Percentiles rank a stretch among this genome's conserved stretches.
Conservation (phyloP, 2,888 invertebrate genomes). For the Iselma pallidipennis region DNA sequence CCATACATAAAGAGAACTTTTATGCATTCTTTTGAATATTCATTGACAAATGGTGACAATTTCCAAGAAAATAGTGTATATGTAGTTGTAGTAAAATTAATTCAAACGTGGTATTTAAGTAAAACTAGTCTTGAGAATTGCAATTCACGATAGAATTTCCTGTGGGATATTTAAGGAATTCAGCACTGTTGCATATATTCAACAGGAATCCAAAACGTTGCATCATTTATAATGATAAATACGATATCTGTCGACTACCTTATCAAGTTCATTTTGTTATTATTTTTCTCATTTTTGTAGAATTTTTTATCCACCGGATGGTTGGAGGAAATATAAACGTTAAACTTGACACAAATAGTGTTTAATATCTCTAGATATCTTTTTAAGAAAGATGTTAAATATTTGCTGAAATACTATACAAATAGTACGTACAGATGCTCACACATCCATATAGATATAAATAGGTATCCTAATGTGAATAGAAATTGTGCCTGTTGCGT, state of each 20-base stretch:
- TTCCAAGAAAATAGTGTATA: too few relatives aligned
- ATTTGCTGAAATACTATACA: background rate
- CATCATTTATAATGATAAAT: background rate
- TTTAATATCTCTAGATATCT: background rate
- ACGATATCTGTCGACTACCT: background rate
- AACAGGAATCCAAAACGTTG: too few relatives aligned
- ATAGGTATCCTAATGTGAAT: background rate
- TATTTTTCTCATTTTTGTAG: background rate
- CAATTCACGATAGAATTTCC: too few relatives aligned
- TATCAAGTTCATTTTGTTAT: background rate
- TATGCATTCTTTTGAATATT: too few relatives aligned
- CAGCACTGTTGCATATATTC: background rate
- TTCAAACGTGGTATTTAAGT: too few relatives aligned
- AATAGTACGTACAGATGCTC: background rate
- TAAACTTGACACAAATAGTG: background rate
- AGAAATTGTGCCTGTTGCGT: background rate
- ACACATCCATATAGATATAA: background rate
- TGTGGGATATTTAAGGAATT: background rate
- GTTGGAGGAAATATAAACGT: background rate
- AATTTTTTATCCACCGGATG: background rate
- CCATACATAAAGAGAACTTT: too few relatives aligned
- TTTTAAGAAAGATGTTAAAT: background rate
- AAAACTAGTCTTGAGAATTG: too few relatives aligned
- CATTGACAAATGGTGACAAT: too few relatives aligned
- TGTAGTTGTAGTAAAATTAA: too few relatives aligned